Base-by-base conservation (phyloP, 2,113 vertebrate species). In the Neolamprologus sp. region DNA sequence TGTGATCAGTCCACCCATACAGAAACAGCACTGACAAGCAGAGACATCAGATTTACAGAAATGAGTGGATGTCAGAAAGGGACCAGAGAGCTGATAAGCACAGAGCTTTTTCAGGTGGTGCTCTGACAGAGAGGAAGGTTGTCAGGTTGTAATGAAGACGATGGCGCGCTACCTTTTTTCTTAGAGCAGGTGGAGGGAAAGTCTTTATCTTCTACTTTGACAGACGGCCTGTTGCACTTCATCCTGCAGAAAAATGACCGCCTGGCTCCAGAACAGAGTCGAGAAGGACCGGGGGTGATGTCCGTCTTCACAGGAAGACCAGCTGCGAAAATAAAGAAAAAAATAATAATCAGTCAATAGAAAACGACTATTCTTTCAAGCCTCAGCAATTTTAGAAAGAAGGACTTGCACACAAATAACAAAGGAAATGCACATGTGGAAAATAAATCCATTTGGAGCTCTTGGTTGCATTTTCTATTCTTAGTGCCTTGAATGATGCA, bases 161-260 rank as follows among this genome's bases (percentile, higher is more conserved):
- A 45, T 9, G 4, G 7, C 55, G 28, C 3, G 1, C 16, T 91
- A 99, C 99, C 99, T 98, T 99, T 99, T 94, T 99, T 99, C 96
- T 99, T 99, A 1, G 98, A 99, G 94, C 98, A 99, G 60, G 98
- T 99, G 9, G 98, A 98, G 58, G 98, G 96, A 89, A 99, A 99
- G 93, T 99, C 98, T 94, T 99, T 99, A 54, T 99, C 98, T 96
- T 99, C 98, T 53, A 98, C 96, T 95, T 99, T 99, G 82, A 99
- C 98, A 0, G 98, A 98, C n/a, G 98, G 98, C 55, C 98, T 97
- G 93, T 99, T 99, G 93, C 98, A 99, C 94, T 99, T 99, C 98
- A 99, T 99, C 93, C 98, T 97, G 97, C 98, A 99, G 97, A 99
- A 99, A 94, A 99, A 99, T 26, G 99, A 99, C 53, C 99, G 97